These are phyloP conservation scores for Falco concolor DNA, from an alignment of 2,797 vertebrate species.

Conservation along the genomic window DNA sequence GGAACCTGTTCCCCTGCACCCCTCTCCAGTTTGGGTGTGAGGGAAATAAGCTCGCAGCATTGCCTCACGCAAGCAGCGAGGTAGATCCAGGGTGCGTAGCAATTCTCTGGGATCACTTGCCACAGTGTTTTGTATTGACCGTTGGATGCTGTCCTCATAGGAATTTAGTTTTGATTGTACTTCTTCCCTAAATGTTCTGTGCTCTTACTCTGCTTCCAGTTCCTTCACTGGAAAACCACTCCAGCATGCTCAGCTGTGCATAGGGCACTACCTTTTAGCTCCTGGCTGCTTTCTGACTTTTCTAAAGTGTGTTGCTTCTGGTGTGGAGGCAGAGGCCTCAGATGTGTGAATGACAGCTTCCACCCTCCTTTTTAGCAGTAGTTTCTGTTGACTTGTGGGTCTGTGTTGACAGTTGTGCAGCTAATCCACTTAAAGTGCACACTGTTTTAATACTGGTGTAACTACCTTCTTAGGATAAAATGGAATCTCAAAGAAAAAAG, in stretches of 20 bases:
- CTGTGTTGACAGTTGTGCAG: neutral
- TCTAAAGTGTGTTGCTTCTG: neutral
- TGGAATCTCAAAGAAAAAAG: neutral
- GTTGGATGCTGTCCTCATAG: neutral
- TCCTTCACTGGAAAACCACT: neutral
- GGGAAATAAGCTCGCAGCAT: neutral
- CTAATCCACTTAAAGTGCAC: neutral
- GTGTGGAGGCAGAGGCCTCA: neutral
- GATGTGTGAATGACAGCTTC: neutral
- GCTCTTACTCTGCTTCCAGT: neutral
- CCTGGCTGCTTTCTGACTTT: neutral
- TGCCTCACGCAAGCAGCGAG: rapidly evolving
- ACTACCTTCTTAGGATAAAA: neutral
- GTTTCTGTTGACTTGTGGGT: neutral
- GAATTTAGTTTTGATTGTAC: neutral
- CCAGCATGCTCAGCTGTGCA: neutral
- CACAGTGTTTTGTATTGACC: neutral
- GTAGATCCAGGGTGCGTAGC: neutral
- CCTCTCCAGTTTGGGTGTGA: neutral
- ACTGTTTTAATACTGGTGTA: neutral
- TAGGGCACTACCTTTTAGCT: neutral
- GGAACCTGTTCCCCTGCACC: neutral
- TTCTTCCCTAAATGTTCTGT: neutral
- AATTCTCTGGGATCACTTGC: neutral
- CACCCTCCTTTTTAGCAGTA: neutral